phyloP scores from a whole-genome alignment of 2,888 invertebrate genomes.

The Epirrita christyi region DNA sequence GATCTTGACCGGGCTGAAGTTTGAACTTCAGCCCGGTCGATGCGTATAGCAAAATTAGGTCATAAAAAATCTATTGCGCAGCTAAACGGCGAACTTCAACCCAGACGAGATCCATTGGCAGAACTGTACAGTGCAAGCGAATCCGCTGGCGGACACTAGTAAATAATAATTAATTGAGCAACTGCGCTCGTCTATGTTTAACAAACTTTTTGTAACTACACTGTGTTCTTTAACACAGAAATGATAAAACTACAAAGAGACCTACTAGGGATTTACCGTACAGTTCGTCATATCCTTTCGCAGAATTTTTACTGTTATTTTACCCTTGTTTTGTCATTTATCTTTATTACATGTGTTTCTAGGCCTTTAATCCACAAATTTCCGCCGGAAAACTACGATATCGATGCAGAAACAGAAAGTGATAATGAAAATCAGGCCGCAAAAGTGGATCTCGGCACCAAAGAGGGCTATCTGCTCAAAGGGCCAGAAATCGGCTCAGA shows the following conservation, averaged over 20 bases:
- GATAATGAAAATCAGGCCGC: slow-evolving; percentile 89
- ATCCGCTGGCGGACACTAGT: neutral
- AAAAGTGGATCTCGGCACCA: slow-evolving; percentile 91
- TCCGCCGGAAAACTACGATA: slow-evolving; percentile 94
- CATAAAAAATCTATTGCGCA: no score
- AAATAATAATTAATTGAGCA: neutral
- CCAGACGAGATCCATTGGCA: no score
- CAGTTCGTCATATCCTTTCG: slow-evolving; percentile 8
- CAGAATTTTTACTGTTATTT: neutral
- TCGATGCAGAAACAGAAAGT: slow-evolving; percentile 94
- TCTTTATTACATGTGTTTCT: slow-evolving; percentile 21
- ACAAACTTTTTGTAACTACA: neutral
- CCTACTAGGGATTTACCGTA: slow-evolving; percentile 1
- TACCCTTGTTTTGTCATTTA: neutral
- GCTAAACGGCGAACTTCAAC: no score
- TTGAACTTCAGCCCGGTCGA: no score
- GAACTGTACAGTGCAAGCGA: no score
- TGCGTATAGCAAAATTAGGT: no score
- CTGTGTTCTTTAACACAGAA: slow-evolving; percentile 1
- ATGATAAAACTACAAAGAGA: slow-evolving; percentile 11
- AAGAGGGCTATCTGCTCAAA: slow-evolving; percentile 95
- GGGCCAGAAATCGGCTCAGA: slow-evolving; percentile 96
- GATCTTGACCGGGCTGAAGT: no score
- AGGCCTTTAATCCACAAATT: slow-evolving; percentile 71
- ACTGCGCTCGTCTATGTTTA: neutral